phyloP scores from a whole-genome alignment of 2,797 vertebrate genomes.

The Hypotaenidia okinawae region DNA sequence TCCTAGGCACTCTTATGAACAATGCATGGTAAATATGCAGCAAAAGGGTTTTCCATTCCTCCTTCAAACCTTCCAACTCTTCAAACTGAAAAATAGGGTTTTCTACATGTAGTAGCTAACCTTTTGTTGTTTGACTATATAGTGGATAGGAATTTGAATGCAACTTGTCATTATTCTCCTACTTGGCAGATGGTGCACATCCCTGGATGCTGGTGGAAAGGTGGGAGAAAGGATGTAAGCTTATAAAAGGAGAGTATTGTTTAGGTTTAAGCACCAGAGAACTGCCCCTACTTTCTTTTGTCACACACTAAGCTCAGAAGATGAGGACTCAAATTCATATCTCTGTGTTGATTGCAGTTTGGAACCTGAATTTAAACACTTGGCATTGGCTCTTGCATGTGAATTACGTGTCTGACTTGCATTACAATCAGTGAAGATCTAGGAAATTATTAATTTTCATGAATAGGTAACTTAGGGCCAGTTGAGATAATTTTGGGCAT shows the following conservation, averaged over 20 bases:
- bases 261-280: neutral
- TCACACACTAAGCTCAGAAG: neutral
- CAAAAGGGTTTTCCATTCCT: neutral
- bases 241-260: neutral
- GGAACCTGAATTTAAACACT: neutral
- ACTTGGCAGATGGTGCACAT: neutral
- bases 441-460: neutral
- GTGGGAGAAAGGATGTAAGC: neutral
- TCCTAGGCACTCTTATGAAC: conserved; percentile 43
- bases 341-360: neutral
- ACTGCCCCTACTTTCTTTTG: neutral
- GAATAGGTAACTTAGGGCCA: neutral
- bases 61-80: neutral
- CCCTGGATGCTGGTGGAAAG: neutral
- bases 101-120: neutral
- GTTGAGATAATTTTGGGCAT: neutral
- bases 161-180: neutral
- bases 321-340: neutral
- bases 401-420: neutral
- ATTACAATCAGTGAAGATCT: neutral
- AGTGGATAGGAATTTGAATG: neutral
- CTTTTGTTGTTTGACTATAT: conserved; percentile 25
- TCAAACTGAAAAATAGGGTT: neutral
- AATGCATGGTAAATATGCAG: neutral
- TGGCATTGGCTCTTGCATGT: rapidly evolving